These are phyloP conservation scores for Rapana venosa DNA, from an alignment of 2,888 invertebrate genomes.

Conservation along the genomic window DNA sequence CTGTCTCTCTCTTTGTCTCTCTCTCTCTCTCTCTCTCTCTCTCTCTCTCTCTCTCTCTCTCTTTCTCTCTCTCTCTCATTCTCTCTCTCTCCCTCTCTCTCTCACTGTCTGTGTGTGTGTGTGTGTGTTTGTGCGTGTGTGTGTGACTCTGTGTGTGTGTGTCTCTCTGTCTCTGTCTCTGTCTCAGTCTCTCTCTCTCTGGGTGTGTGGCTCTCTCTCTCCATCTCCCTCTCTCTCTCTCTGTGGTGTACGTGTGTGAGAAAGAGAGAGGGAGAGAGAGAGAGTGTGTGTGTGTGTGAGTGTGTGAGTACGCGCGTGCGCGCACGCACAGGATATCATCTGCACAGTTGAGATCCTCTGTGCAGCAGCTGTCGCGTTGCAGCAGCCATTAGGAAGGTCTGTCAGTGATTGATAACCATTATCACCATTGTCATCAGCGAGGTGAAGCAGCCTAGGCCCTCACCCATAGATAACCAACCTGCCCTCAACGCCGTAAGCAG, in stretches of 20 bases:
- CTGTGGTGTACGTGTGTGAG: neutral
- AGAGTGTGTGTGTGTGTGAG: neutral
- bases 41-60: neutral
- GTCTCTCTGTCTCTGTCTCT: neutral
- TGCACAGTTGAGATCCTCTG: neutral
- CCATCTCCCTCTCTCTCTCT: neutral
- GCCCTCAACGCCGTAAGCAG: too few species aligned
- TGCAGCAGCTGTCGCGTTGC: too few species aligned
- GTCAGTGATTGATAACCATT: too few species aligned
- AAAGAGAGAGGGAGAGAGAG: neutral
- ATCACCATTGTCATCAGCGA: too few species aligned
- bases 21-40: neutral
- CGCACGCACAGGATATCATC: neutral
- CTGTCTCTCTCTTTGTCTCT: neutral
- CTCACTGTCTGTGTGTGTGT: neutral
- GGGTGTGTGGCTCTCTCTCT: neutral
- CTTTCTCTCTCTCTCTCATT: neutral
- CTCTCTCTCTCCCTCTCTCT: slow-evolving; percentile 14
- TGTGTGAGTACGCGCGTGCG: neutral
- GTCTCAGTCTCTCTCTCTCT: neutral
- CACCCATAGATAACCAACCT: too few species aligned
- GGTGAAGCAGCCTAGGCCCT: too few species aligned
- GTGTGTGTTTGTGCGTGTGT: neutral
- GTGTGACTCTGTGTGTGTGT: neutral
- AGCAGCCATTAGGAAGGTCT: too few species aligned